Base-by-base conservation (phyloP, 1,140 invertebrate species). In the Drosophila miranda region DNA sequence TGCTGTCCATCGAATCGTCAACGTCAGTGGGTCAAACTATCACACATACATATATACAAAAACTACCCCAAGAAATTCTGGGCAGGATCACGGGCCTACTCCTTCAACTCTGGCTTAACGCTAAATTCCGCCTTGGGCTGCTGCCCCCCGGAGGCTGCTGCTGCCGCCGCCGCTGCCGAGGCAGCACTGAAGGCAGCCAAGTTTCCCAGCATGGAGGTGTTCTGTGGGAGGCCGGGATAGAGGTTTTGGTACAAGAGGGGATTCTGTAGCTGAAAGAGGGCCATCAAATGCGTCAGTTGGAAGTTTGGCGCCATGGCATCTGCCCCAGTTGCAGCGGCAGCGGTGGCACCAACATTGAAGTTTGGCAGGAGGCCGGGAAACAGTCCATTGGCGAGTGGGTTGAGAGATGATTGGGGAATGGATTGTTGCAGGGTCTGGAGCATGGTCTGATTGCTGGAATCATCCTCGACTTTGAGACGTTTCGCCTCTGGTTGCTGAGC, bases 161-260 rank as follows among this genome's bases (percentile, higher is more conserved):
- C 49, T 52, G 69, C 77, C 55, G 81, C 81, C 62, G 81, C 81
- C 44, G 81, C 81, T 60, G 77, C 82, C 4, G 75, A 82, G 48
- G 84, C 79, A 16, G 83, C 83, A 58, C 79, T 80, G 19, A 83
- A 79, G 13, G 82, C 78, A 3, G 87, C 66, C 75, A 89, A 58
- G 48, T 89, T 89, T 13, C 82, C 76, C 11, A 88, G 55, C 42
- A 87, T 58, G 21, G 59, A 56, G 2, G 62, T 45, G 41, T 82
- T 87, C 21, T 75, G 82, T 3, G 78, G 62, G 57, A 82, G 59
- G 14, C 68, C 84, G 1, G 89, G 89, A 57, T 90, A 89, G 11
- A 90, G 69, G 55, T 90, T 90, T 42, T 90, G 89, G 76, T 90
- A 90, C 86, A 90, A 90, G n/a, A 90, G 82, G 44, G 89, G 89